Percentiles rank a stretch among this genome's conserved stretches.
phyloP scores from a whole-genome alignment of 2,113 vertebrate species.

The Empidonax traillii region DNA sequence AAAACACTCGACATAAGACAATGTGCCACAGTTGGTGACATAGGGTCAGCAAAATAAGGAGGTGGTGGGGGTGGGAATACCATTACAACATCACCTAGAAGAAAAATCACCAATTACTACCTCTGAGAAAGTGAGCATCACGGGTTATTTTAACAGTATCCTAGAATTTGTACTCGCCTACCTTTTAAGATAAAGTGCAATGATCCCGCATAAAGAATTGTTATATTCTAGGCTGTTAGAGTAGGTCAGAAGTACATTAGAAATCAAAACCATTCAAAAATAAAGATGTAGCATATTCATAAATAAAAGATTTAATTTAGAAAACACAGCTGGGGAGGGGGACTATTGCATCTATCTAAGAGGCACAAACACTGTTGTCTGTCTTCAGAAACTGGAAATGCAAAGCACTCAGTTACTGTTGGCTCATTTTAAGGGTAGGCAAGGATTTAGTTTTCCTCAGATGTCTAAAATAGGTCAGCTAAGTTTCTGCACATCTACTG shows the following conservation, averaged over 20 bases:
- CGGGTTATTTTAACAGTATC: background rate
- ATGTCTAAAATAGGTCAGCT: background rate
- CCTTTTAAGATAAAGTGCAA: background rate
- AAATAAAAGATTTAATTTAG: background rate
- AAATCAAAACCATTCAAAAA: background rate
- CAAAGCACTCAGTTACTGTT: background rate
- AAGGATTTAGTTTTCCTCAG: background rate
- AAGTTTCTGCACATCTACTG: background rate
- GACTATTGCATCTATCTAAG: background rate
- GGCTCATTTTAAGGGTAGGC: background rate
- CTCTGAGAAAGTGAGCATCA: background rate
- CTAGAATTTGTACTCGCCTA: background rate
- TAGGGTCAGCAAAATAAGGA: conserved; percentile 75
- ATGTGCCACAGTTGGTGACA: background rate
- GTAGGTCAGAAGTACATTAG: background rate
- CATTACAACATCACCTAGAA: conserved; percentile 76
- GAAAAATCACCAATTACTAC: background rate
- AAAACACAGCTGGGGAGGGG: background rate
- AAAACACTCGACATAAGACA: conserved; percentile 8
- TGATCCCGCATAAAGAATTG: background rate
- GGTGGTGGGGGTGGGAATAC: conserved; percentile 80
- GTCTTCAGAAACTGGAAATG: background rate
- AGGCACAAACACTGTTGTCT: background rate
- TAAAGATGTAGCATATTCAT: background rate
- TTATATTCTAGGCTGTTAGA: background rate